A percentile compares a stretch with the other conserved stretches of the same genome.
phyloP scores from a whole-genome alignment of 2,797 vertebrate species.

The Toxotes lorentzi region DNA sequence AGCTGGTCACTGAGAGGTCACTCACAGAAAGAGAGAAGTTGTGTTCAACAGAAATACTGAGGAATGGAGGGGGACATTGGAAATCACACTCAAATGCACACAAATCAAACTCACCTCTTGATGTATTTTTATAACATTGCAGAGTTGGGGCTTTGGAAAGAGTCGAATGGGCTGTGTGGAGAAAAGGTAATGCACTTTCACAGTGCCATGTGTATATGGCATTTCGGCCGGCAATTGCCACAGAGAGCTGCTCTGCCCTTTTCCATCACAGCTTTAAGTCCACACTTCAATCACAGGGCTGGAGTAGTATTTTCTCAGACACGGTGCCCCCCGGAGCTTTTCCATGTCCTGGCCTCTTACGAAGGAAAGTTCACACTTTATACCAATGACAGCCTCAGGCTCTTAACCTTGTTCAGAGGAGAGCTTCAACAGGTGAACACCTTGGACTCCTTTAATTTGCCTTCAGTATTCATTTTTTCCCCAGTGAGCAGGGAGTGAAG shows the following conservation, averaged over 20 bases:
- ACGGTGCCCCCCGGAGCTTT: constrained; percentile 53
- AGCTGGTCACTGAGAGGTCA: constrained; percentile 62
- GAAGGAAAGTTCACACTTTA: constrained; percentile 62
- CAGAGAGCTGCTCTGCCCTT: constrained; percentile 58
- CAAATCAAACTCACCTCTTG: constrained; percentile 67
- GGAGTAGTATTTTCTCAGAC: constrained; percentile 57
- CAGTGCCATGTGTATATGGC: constrained; percentile 36
- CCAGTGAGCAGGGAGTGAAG: constrained; percentile 1
- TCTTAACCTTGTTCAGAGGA: constrained; percentile 55
- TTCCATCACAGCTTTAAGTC: constrained; percentile 59
- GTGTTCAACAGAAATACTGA: constrained; percentile 40
- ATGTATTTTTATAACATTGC: constrained; percentile 56
- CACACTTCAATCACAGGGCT: constrained; percentile 51
- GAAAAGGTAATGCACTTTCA: constrained; percentile 59
- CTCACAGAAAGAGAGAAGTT: constrained; percentile 8
- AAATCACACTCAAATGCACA: constrained; percentile 48
- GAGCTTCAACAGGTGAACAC: constrained; percentile 66
- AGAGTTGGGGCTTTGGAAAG: constrained; percentile 36
- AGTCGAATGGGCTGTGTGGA: constrained; percentile 46
- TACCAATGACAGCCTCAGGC: constrained; percentile 53
- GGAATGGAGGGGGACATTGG: constrained; percentile 29
- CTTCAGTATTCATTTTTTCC: constrained; percentile 22
- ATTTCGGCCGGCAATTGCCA: constrained; percentile 51
- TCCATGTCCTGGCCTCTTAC: constrained; percentile 38
- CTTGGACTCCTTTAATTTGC: constrained; percentile 45